Percentiles rank a stretch among this genome's conserved stretches.
Evolutionary conservation across 1,140 invertebrate genomes (phyloP).

Genomic region (Atta texana): DNA sequence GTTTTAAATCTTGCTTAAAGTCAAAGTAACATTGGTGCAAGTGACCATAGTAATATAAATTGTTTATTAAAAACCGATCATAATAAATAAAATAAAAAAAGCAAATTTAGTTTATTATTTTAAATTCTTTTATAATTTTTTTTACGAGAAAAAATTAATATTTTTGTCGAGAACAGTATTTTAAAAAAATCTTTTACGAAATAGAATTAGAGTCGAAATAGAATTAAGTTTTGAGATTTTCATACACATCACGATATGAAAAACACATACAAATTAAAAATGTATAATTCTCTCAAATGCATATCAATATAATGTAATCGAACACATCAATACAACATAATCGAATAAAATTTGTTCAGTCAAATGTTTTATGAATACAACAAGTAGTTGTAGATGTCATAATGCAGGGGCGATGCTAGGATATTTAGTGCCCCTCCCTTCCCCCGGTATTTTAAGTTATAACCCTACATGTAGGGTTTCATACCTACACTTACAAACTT

Average conservation of each 20-base stretch:
- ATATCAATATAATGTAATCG: neutral
- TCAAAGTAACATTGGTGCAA: no score
- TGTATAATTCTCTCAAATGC: slow-evolving; percentile 19
- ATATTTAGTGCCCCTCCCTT: no score
- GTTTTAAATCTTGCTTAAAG: no score
- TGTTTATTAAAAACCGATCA: no score
- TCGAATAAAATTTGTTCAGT: slow-evolving; percentile 6
- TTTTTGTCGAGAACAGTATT: neutral
- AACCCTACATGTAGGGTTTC: no score
- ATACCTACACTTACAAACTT: no score
- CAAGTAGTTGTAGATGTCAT: neutral
- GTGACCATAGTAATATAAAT: no score
- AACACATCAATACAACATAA: neutral
- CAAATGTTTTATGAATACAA: neutral
- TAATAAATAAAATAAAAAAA: no score
- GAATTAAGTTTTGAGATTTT: neutral
- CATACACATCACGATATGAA: neutral
- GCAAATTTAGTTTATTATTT: neutral
- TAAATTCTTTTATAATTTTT: neutral
- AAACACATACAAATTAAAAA: neutral
- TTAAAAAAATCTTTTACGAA: neutral
- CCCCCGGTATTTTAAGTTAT: no score
- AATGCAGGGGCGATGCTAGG: no score
- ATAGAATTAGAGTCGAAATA: neutral
- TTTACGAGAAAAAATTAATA: neutral